Evolutionary conservation across 2,113 vertebrate genomes (phyloP).

Genomic region (Rhinoderma darwinii): DNA sequence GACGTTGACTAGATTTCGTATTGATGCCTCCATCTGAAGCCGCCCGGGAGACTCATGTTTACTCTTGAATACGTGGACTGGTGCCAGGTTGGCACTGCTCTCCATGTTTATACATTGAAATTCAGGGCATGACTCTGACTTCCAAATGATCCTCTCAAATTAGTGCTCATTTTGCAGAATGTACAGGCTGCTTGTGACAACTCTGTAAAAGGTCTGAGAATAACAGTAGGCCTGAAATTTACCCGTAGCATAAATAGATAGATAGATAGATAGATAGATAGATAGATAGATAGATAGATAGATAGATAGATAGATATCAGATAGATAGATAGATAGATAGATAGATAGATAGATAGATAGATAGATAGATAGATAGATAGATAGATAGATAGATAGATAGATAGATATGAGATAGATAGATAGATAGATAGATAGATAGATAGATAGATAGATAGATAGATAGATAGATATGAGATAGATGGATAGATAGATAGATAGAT

Average conservation of each 20-base stretch:
- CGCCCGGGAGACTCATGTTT: conserved; percentile 57
- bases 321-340: not conserved
- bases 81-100: conserved; percentile 55
- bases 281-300: not conserved
- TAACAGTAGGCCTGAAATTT: conserved; percentile 27
- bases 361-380: not conserved
- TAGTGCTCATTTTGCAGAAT: conserved; percentile 57
- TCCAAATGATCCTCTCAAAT: conserved; percentile 58
- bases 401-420: not conserved
- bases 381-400: conserved; percentile 5
- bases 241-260: conserved; percentile 1
- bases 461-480: conserved; percentile 3
- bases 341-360: not conserved
- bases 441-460: too few relatives aligned
- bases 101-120: conserved; percentile 57
- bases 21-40: conserved; percentile 55
- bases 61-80: conserved; percentile 56
- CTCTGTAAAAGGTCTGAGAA: conserved; percentile 17
- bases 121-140: conserved; percentile 59
- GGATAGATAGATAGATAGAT: not conserved
- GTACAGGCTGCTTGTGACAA: conserved; percentile 54
- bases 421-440: not conserved
- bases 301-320: not conserved
- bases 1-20: conserved; percentile 48
- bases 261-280: not conserved